Conservation (phyloP, 2,113 vertebrate species). For the Himantopus leucocephalus region DNA sequence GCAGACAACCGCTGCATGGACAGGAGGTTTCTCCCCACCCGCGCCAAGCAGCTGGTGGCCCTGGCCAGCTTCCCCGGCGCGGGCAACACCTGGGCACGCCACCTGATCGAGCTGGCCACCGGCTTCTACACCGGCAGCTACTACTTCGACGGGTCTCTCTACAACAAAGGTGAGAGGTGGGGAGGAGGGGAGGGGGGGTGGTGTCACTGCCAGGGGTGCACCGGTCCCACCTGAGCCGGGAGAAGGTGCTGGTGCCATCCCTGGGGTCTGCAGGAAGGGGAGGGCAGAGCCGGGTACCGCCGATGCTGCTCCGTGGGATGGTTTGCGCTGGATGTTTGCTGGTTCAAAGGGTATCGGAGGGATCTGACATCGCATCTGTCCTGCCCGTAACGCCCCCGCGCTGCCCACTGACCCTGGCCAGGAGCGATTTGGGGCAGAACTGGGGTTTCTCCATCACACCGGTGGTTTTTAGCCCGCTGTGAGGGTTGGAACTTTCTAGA, state of each 20-base stretch:
- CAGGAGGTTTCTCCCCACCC: conserved; percentile 86
- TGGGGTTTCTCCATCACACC: background rate
- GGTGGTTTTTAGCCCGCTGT: background rate
- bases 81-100: conserved; percentile 96
- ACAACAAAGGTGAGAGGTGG: conserved; percentile 89
- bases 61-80: conserved; percentile 96
- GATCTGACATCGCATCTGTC: fast-evolving
- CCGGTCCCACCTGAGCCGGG: background rate
- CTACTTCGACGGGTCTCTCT: conserved; percentile 96
- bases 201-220: fast-evolving
- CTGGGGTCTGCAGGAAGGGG: background rate
- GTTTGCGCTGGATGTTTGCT: background rate
- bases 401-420: background rate
- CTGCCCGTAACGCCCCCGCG: background rate
- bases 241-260: background rate
- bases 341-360: background rate
- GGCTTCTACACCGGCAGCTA: conserved; percentile 98
- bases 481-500: background rate
- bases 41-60: conserved; percentile 85
- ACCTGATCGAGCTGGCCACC: conserved; percentile 93
- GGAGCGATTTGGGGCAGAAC: background rate
- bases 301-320: fast-evolving
- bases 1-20: conserved; percentile 98
- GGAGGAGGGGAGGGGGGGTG: background rate
- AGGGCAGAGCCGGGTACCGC: background rate